Evolutionary conservation across 2,797 vertebrate species (phyloP), one percentile per base, ranked within the genome.

Genomic region (Acipenser ruthenus): DNA sequence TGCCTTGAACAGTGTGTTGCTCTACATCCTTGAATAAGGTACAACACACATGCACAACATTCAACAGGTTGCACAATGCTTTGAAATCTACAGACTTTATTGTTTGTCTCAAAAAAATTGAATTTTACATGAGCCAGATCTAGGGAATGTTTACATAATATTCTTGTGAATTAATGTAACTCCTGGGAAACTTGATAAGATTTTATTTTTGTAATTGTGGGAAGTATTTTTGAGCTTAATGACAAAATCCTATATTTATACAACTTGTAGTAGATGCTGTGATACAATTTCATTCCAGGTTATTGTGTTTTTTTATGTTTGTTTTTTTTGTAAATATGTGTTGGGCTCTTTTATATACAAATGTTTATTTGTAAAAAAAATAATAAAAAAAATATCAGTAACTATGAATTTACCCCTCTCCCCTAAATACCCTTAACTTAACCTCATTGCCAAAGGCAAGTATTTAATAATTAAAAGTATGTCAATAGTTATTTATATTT

Each of bases 391-490:
- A n/a, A n/a, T n/a, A 18, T 61, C 1, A 61, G n/a, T 10, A 15
- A 58, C 15, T 58, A 18, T n/a, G n/a, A 50, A 50, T 50, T 49
- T 50, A 50, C 10, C 6, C 63, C 12, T 11, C 7, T 37, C 70
- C 71, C 72, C 60, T 23, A 50, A 64, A 67, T 60, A 62, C 10
- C 18, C 13, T 56, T 62, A 68, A 70, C 53, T 71, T 69, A 66
- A 75, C 50, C 15, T 60, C 67, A 65, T 71, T 78, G 78, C 76
- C 78, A 77, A 77, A 79, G 77, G 78, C 76, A 76, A 68, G 58
- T 78, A 78, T 79, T 78, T 77, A 75, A 79, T 67, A 6, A 64
- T 50, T 70, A 51, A 70, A 63, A 67, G 65, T 60, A 63, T 68
- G 68, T 62, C 23, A 37, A 37, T 37, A 37, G 23, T 37, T 37